phyloP scores from a whole-genome alignment of 2,113 vertebrate genomes.

The Chamaea fasciata region DNA sequence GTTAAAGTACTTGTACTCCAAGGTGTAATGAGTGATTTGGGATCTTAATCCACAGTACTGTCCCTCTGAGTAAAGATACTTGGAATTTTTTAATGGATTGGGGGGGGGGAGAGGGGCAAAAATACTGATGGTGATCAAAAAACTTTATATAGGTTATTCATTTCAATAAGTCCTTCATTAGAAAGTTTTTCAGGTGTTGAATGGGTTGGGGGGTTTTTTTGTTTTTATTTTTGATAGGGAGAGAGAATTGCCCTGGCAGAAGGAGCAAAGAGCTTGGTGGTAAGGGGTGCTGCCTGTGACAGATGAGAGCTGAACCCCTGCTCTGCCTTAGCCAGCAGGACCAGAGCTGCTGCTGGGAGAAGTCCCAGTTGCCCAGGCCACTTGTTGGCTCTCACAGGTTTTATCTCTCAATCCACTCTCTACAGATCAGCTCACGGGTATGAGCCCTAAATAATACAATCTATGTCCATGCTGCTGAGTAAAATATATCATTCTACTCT shows the following conservation, averaged over 20 bases:
- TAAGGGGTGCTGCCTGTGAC: neutral
- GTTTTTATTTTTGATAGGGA: neutral
- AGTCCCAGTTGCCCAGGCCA: neutral
- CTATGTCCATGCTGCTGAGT: neutral
- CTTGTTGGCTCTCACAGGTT: neutral
- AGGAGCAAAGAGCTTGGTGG: neutral
- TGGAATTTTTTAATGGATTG: neutral
- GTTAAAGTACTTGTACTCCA: neutral
- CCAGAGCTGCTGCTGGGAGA: neutral
- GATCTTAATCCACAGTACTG: neutral
- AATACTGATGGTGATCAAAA: neutral
- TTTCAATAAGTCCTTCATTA: neutral
- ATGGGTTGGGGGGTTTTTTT: neutral
- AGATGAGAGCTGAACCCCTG: neutral
- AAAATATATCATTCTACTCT: neutral
- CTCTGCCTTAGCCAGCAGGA: neutral
- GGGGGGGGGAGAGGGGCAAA: rapidly evolving
- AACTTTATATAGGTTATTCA: rapidly evolving
- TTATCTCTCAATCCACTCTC: rapidly evolving
- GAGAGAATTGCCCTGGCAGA: neutral
- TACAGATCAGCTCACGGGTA: neutral
- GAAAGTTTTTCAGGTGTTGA: neutral
- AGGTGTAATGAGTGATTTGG: neutral
- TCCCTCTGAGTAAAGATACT: neutral
- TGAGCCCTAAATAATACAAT: neutral